Evolutionary conservation across 1,140 invertebrate species (phyloP), one percentile per base, ranked within the genome.

Genomic region (Hylyphantes graminicola): DNA sequence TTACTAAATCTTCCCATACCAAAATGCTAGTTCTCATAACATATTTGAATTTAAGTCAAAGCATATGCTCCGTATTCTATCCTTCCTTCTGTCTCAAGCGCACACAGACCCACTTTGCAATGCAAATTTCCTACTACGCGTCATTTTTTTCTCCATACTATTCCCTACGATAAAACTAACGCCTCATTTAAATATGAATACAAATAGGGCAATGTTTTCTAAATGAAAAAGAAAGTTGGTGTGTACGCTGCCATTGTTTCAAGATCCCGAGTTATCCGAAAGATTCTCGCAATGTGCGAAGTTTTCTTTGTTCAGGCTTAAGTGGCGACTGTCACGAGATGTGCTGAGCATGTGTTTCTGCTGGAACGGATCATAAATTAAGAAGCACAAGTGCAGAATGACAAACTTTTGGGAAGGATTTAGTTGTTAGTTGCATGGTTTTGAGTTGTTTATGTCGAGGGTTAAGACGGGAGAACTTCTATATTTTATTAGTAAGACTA

Each of bases 151-250:
- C n/a, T n/a, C n/a, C n/a, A 12, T 68, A 54, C n/a, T 53, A 54
- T 13, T 15, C n/a, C 9, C 13, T n/a, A 53, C 12, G 11, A 12
- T 54, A n/a, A 55, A 78, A 10, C 54, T 57, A 78, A 67, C 21
- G n/a, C 51, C 77, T 80, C 65, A 80, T 80, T 80, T 80, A 80
- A 80, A 80, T 80, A 80, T 80, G 77, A 80, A 80, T 80, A 70
- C 61, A 80, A 80, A 80, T 80, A 59, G 64, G 77, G 64, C 53
- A 67, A 80, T 80, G 64, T 70, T 80, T 78, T 21, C 55, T 10
- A 80, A 70, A 80, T n/a, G 65, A 59, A 57, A 55, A 70, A 65
- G 50, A 55, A 19, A 54, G 17, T 11, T n/a, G 15, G 64, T 21
- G 35, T 12, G 21, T 19, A 17, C 21, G 15, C n/a, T 35, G 35